Evolutionary conservation across 2,888 invertebrate genomes (phyloP), one percentile per base, ranked within the genome.

Genomic region (Tethea ocularis): DNA sequence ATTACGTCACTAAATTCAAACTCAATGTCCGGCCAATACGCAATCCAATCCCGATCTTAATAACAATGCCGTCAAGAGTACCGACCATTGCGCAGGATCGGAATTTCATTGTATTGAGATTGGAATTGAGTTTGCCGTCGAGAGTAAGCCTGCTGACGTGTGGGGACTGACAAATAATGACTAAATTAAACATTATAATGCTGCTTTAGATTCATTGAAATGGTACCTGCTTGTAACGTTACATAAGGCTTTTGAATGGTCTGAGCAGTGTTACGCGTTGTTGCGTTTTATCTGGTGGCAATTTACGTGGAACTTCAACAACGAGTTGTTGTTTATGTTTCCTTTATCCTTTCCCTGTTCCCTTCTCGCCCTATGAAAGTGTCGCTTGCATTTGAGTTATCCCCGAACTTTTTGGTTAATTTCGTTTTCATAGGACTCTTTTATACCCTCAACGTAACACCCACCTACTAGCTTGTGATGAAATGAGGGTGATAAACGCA

Each of bases 121-220:
- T n/a, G n/a, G n/a, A n/a, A n/a, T n/a, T n/a, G n/a, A n/a, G n/a
- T n/a, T n/a, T n/a, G n/a, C n/a, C n/a, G n/a, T n/a, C n/a, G n/a
- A n/a, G n/a, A n/a, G n/a, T n/a, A n/a, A n/a, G n/a, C n/a, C n/a
- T n/a, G n/a, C n/a, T 68, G 68, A 81, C 83, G 82, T 79, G 80
- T 73, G 62, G 64, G 63, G 80, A 81, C 75, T 84, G 26, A 57
- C 62, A 71, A 76, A 74, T 68, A 58, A 24, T 24, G n/a, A 53
- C 26, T 17, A 17, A 53, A 53, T 53, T 53, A 17, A 29, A 53
- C 46, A 53, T 53, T 53, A 53, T 29, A 53, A n/a, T 46, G 46
- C 46, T 46, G 46, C 46, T 20, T 46, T 46, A 20, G 20, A 46
- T 20, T 46, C 46, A 46, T 20, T 46, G 20, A 46, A 46, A 46